Percentiles rank a stretch among this genome's conserved stretches.
phyloP scores from a whole-genome alignment of 1,140 invertebrate species.

The Cryptotermes secundus region DNA sequence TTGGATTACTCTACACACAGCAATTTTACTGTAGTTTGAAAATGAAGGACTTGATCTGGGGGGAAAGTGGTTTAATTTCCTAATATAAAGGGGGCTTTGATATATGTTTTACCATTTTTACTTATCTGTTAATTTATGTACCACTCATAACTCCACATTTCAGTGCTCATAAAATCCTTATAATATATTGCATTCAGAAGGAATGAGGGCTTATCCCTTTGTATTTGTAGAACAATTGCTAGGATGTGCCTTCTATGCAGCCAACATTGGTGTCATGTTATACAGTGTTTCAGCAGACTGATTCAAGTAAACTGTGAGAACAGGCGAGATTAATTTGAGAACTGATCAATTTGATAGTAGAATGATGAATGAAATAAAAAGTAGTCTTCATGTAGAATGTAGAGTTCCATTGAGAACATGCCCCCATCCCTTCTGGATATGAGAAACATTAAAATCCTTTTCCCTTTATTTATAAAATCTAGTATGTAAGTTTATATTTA shows the following conservation, averaged over 20 bases:
- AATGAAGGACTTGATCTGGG: not conserved
- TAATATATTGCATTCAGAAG: not conserved
- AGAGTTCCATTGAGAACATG: not conserved
- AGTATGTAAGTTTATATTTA: not conserved
- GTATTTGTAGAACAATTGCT: not conserved
- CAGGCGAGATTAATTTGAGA: not conserved
- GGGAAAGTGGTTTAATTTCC: not conserved
- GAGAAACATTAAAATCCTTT: not conserved
- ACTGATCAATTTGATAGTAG: not conserved
- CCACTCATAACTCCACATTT: not conserved
- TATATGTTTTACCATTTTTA: not conserved
- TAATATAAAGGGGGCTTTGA: slow-evolving; percentile 3
- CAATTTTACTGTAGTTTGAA: not conserved
- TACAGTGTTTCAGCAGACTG: too few relatives aligned
- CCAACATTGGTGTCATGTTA: too few relatives aligned
- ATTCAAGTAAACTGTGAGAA: too few relatives aligned
- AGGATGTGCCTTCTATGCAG: not conserved
- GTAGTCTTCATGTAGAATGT: not conserved
- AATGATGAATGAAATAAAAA: not conserved
- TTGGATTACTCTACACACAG: not conserved
- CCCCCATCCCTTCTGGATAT: not conserved
- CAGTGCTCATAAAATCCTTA: not conserved
- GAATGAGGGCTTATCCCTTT: not conserved
- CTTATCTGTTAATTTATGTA: not conserved
- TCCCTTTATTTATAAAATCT: not conserved